Evolutionary conservation across 2,797 vertebrate genomes (phyloP).

Genomic region (Macrochelys suwanniensis): DNA sequence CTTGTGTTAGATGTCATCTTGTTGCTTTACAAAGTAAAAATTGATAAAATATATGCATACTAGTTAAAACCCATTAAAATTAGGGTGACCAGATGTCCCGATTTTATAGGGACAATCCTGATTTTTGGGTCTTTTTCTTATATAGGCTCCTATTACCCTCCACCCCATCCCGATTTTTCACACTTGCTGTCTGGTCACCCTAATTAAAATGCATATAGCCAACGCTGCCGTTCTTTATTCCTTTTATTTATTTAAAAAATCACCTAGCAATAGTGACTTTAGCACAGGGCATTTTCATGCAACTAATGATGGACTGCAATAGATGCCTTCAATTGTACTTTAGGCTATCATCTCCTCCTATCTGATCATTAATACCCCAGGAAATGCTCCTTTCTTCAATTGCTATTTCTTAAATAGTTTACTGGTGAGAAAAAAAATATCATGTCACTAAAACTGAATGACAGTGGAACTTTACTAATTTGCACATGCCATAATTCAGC

Average conservation of each 20-base stretch:
- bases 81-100: no score
- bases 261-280: conserved; percentile 45
- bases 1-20: background rate
- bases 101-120: no score
- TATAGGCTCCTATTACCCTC: no score
- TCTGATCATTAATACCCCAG: conserved; percentile 71
- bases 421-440: conserved; percentile 43
- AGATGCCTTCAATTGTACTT: conserved; percentile 65
- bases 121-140: no score
- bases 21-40: background rate
- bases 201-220: background rate
- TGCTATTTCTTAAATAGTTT: conserved; percentile 68
- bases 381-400: conserved; percentile 62
- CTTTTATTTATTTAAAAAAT: background rate
- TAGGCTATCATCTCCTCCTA: conserved; percentile 70
- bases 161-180: no score
- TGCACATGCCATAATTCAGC: conserved; percentile 16
- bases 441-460: conserved; percentile 51
- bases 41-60: background rate
- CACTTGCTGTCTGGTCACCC: no score
- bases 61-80: background rate
- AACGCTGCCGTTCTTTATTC: background rate
- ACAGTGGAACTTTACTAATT: conserved; percentile 3
- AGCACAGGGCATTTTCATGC: conserved; percentile 49
- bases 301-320: conserved; percentile 66